phyloP scores from a whole-genome alignment of 2,113 vertebrate genomes.

The Lasiurus borealis region DNA sequence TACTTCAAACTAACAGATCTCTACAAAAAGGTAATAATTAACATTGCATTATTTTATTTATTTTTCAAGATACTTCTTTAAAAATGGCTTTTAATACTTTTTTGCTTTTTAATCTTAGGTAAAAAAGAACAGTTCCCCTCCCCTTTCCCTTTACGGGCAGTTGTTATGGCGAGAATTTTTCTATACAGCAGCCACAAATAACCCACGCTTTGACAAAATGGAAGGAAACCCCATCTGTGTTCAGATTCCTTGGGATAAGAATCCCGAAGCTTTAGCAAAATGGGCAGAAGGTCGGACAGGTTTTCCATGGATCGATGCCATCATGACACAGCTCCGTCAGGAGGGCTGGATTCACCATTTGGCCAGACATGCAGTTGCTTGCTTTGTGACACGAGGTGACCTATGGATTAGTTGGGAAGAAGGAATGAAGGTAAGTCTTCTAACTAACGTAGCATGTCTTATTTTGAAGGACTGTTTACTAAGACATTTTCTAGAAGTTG shows the following conservation, averaged over 20 bases:
- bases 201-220: conserved; percentile 98
- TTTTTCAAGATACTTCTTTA: conserved; percentile 16
- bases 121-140: conserved; percentile 95
- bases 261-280: conserved; percentile 96
- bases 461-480: not conserved
- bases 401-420: conserved; percentile 99
- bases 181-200: conserved; percentile 96
- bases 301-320: conserved; percentile 99
- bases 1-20: conserved; percentile 97
- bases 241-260: conserved; percentile 97
- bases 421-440: conserved; percentile 93
- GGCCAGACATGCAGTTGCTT: conserved; percentile 97
- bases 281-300: conserved; percentile 98
- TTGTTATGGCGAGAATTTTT: conserved; percentile 98
- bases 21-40: conserved; percentile 93
- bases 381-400: conserved; percentile 97
- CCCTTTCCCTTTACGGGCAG: conserved; percentile 96
- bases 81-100: not conserved
- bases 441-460: not conserved
- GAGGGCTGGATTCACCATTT: conserved; percentile 99
- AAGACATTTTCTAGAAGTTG: not conserved
- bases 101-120: conserved; percentile 88
- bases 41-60: conserved; percentile 7
- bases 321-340: conserved; percentile 98
- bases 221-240: conserved; percentile 97